A percentile compares a stretch with the other conserved stretches of the same genome.
These are phyloP conservation scores for Druon quercuslanigerum DNA, from an alignment of 1,140 invertebrate genomes.

Conservation along the genomic window DNA sequence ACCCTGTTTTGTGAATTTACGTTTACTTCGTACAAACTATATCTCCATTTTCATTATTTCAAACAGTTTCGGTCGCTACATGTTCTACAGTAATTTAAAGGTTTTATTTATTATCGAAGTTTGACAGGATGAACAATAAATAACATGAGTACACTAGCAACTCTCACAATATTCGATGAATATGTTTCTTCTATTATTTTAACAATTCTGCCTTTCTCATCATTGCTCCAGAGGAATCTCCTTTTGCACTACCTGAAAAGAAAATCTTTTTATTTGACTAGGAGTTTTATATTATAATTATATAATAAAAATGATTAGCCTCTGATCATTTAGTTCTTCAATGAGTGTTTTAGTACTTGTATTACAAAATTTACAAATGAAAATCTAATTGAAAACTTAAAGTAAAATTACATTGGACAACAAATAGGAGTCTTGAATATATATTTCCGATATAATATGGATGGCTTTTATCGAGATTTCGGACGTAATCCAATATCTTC, in stretches of 20 bases:
- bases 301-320: background rate
- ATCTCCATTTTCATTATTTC: too few relatives aligned
- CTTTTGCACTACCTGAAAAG: conserved; percentile 67
- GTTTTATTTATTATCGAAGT: background rate
- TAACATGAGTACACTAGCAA: too few relatives aligned
- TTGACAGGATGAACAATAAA: background rate
- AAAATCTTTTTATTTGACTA: conserved; percentile 28
- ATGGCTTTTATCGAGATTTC: too few relatives aligned
- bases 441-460: too few relatives aligned
- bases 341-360: background rate
- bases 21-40: background rate
- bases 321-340: conserved; percentile 38
- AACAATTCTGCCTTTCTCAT: conserved; percentile 21
- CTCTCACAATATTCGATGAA: too few relatives aligned
- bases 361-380: conserved; percentile 4
- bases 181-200: too few relatives aligned
- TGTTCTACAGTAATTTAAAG: too few relatives aligned
- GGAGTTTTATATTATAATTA: background rate
- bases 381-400: background rate
- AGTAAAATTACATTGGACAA: background rate
- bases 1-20: background rate
- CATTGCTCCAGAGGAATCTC: conserved; percentile 71
- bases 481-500: too few relatives aligned
- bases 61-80: too few relatives aligned
- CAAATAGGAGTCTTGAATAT: too few relatives aligned